Conservation (phyloP, 1,140 invertebrate species). For the Pristionchus pacificus region DNA sequence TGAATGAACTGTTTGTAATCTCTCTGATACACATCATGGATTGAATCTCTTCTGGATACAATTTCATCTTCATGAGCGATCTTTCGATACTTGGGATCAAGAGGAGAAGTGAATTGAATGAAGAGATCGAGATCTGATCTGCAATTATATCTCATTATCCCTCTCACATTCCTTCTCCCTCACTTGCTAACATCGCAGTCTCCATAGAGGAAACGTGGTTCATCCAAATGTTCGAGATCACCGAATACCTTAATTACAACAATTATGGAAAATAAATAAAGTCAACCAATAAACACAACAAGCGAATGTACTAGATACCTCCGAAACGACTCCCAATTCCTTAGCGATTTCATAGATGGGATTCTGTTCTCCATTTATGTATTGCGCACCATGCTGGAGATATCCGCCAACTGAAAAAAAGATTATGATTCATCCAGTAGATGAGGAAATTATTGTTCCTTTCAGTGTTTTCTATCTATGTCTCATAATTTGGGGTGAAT, state of each 20-base stretch:
- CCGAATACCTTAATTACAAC: not conserved
- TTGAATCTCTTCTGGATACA: not conserved
- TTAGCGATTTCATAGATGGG: slow-evolving; percentile 39
- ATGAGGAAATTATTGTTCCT: too few relatives aligned
- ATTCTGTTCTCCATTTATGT: slow-evolving; percentile 33
- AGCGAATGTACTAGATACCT: too few relatives aligned
- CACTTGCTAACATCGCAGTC: slow-evolving; percentile 10
- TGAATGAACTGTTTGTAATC: not conserved
- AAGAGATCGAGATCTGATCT: not conserved
- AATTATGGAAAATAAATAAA: too few relatives aligned
- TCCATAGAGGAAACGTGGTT: slow-evolving; percentile 4
- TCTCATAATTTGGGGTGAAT: too few relatives aligned
- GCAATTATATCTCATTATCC: too few relatives aligned
- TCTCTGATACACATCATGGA: not conserved
- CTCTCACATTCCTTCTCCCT: too few relatives aligned
- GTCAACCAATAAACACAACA: too few relatives aligned
- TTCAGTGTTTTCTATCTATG: too few relatives aligned
- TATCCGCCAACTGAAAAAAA: slow-evolving; percentile 30
- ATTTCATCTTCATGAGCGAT: not conserved
- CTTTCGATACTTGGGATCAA: not conserved
- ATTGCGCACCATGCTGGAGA: slow-evolving; percentile 36
- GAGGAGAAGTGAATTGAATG: not conserved
- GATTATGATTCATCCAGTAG: too few relatives aligned
- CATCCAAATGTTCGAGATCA: slow-evolving; percentile 5
- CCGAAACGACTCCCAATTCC: slow-evolving; percentile 30